Base-by-base conservation (phyloP, 2,888 invertebrate genomes). In the Cyrtodaria siliqua region DNA sequence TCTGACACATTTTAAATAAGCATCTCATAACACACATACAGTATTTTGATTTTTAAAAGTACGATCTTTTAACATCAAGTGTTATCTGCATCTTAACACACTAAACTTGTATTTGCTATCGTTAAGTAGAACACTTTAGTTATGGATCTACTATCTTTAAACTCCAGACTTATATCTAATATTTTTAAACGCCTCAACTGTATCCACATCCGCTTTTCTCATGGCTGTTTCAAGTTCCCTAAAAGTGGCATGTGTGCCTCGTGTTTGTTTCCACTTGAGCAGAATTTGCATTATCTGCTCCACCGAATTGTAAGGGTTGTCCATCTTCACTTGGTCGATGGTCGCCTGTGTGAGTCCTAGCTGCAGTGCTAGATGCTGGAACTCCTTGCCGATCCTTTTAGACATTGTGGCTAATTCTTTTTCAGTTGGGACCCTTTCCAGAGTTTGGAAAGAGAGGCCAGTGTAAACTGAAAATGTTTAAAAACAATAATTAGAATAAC, bases 311-410 rank as follows among this genome's bases (percentile, higher is more conserved):
- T 33, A n/a, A n/a, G n/a, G 24, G 4, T 14, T 23, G 2, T 55
- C 55, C 12, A 55, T 24, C 33, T 38, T 29, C 18, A 55, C 38
- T 8, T 55, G 55, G 38, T 55, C 55, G 1, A 55, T 55, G 4
- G 29, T 38, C 2, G 55, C 33, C 26, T 55, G 33, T 2, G 55
- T 18, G 6, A 55, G 38, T 18, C 55, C 55, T 8, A 55, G 55
- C 29, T 55, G 33, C 12, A 55, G 14, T 18, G 18, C 55, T 2
- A 55, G 20, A 2, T 29, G 12, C 33, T 29, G n/a, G 38, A 33
- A 55, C 29, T 55, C 55, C 18, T 33, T 55, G 4, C 55, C 55
- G 6, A 55, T 55, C 12, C 38, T 9, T 6, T 55, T 29, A 14
- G 55, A 29, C 9, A 55, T 55, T 6, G 33, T 24, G 38, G 29